A percentile compares a stretch with the other conserved stretches of the same genome.
These are phyloP conservation scores for Lutraria lutraria DNA, from an alignment of 2,888 invertebrate genomes.

Conservation along the genomic window DNA sequence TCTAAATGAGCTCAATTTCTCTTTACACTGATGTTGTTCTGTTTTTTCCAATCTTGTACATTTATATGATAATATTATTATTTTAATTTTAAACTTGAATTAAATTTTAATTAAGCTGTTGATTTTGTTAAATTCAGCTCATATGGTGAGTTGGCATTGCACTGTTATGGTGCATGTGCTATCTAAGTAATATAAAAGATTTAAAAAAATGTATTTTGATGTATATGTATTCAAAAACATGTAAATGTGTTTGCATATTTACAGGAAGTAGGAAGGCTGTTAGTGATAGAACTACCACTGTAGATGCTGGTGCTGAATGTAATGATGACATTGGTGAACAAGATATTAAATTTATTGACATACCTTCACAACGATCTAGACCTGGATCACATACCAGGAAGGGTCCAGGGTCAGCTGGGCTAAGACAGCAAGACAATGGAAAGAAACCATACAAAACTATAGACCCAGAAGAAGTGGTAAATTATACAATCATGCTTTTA, in stretches of 20 bases:
- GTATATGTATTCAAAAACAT: neutral
- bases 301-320: neutral
- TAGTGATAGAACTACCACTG: neutral
- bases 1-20: neutral
- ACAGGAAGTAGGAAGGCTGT: neutral
- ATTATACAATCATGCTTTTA: slow-evolving; percentile 16
- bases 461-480: slow-evolving; percentile 74
- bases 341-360: slow-evolving; percentile 64
- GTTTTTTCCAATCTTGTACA: neutral
- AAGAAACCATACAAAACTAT: slow-evolving; percentile 66
- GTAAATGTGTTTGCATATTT: neutral
- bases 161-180: too few species aligned
- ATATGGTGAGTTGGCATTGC: too few species aligned
- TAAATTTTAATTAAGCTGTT: neutral
- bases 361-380: slow-evolving; percentile 62
- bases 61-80: too few species aligned
- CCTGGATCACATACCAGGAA: slow-evolving; percentile 53
- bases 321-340: slow-evolving; percentile 49
- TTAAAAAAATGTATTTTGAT: neutral
- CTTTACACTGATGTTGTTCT: neutral
- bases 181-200: neutral
- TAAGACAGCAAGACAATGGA: slow-evolving; percentile 47
- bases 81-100: neutral
- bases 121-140: too few species aligned
- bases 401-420: slow-evolving; percentile 41